Base-by-base conservation (phyloP, 2,797 vertebrate genomes). In the Sebastes trivittatus region DNA sequence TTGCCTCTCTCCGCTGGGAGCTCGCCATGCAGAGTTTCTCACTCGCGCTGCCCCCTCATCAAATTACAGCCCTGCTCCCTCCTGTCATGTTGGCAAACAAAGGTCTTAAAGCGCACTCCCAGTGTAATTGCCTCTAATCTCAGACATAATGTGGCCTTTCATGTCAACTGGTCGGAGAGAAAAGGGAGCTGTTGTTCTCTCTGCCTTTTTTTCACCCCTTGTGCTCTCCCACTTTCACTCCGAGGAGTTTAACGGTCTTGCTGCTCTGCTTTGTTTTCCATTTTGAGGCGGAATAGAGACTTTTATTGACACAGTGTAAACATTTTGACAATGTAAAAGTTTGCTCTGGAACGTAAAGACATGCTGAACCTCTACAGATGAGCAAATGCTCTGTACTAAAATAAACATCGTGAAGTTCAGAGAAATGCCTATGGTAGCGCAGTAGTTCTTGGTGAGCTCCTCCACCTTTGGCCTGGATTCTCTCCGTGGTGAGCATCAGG, bases 391-490 rank as follows among this genome's bases (percentile, higher is more conserved):
- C 22, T 9, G 25, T 18, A 1, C 68, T 85, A 73, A 86, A 90
- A 90, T 63, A 88, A 83, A 82, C 78, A 75, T 29, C 0, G 54
- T 59, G 58, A 84, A 85, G 77, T 82, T 74, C 55, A 36, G 74
- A 80, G 77, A 89, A 88, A 82, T 23, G 63, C 89, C 46, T 32
- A 36, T 62, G 85, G 72, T 55, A 55, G 82, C 36, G 83, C 85
- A 82, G 86, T 64, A 84, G 83, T 80, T 83, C 65, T 81, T 62
- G 66, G 77, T 87, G 85, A 86, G 89, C 89, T 87, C 89, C 84
- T 88, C 91, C 92, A 95, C 94, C 94, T 95, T 95, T 95, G 93
- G 92, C 93, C 94, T 93, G 92, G 86, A 92, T 95, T 95, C 94
- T 91, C 91, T 94, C 92, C 3, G 75, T 84, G 89, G 94, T 79